These are phyloP conservation scores for Porites evermanni DNA, from an alignment of 92 coral and sea anemone species.

Conservation along the genomic window DNA sequence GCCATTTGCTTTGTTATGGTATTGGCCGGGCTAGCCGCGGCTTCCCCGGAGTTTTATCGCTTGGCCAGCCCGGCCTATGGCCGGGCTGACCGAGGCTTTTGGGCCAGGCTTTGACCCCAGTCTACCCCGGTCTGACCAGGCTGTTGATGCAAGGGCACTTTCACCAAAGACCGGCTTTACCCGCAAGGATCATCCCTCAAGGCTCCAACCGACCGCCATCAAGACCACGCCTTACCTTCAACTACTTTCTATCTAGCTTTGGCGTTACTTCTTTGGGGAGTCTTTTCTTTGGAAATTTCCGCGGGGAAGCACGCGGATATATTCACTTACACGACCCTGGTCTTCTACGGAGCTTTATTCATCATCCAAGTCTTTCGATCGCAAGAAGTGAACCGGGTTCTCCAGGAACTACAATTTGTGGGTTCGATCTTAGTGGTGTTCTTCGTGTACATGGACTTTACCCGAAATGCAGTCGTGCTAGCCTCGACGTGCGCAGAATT, in stretches of 20 bases:
- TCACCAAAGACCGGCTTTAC: neutral
- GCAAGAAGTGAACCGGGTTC: neutral
- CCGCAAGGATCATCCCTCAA: neutral
- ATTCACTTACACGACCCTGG: neutral
- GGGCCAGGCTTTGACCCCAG: too few species aligned
- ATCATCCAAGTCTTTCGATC: slow-evolving; percentile 3
- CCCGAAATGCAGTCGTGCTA: slow-evolving; percentile 2
- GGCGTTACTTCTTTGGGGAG: slow-evolving; percentile 21
- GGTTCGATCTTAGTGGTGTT: neutral
- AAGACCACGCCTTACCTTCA: neutral
- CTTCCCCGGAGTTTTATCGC: too few species aligned
- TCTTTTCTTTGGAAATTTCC: slow-evolving; percentile 5
- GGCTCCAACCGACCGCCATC: neutral
- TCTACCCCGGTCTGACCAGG: too few species aligned
- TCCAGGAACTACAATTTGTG: slow-evolving; percentile 1
- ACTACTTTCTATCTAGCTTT: neutral
- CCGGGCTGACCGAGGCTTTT: too few species aligned
- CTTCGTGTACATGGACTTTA: slow-evolving; percentile 4
- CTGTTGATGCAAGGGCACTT: too few species aligned
- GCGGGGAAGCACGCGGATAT: neutral
- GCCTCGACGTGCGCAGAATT: neutral
- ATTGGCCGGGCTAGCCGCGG: too few species aligned
- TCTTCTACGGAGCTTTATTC: neutral
- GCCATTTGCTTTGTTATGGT: too few species aligned
- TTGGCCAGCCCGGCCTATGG: too few species aligned